These are phyloP conservation scores for Carcina quercana DNA, from an alignment of 2,888 invertebrate species.

Conservation along the genomic window DNA sequence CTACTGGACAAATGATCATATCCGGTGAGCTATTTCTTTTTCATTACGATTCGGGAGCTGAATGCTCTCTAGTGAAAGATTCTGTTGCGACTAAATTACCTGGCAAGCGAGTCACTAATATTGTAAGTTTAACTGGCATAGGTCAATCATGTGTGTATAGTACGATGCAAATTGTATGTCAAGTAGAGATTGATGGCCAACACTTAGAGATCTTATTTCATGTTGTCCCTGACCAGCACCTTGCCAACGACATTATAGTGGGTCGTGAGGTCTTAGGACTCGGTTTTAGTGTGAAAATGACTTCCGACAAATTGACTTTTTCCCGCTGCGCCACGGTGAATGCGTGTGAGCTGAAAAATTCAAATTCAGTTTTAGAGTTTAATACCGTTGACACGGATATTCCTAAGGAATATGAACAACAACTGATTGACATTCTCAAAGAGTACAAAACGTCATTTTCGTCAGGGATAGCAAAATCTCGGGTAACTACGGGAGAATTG, in stretches of 20 bases:
- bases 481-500: constrained; percentile 12
- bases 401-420: neutral
- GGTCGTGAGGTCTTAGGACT: neutral
- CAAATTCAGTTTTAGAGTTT: neutral
- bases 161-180: constrained; percentile 11
- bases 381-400: neutral
- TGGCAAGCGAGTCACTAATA: constrained; percentile 8
- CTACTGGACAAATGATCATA: neutral
- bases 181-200: constrained; percentile 1
- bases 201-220: constrained; percentile 8
- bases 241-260: neutral
- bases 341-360: neutral
- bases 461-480: neutral
- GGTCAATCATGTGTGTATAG: constrained; percentile 4
- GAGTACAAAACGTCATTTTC: neutral
- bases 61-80: constrained; percentile 18
- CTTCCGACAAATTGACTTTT: too few relatives aligned
- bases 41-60: constrained; percentile 19
- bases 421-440: neutral
- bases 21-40: constrained; percentile 18
- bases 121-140: constrained; percentile 11
- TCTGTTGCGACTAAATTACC: constrained; percentile 8
- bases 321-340: too few relatives aligned
- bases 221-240: constrained; percentile 5
- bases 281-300: neutral